phyloP scores from a whole-genome alignment of 2,888 invertebrate genomes.

The Xanthia togata region DNA sequence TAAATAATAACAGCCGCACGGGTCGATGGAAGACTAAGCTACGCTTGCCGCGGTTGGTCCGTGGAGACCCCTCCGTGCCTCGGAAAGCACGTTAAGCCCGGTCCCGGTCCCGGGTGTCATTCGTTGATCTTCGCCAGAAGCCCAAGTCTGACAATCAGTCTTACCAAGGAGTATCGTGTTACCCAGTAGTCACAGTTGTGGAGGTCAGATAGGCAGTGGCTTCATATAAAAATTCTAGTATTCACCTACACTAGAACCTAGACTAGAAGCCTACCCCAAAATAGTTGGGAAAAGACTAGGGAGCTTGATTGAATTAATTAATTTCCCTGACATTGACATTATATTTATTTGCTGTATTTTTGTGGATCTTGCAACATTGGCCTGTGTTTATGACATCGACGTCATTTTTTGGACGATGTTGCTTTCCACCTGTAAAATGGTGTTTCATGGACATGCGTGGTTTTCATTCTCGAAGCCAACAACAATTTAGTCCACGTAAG shows the following conservation, averaged over 20 bases:
- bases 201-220: no score
- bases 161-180: no score
- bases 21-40: not conserved
- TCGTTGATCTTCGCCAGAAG: no score
- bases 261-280: not conserved
- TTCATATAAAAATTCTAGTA: not conserved
- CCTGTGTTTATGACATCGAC: not conserved
- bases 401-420: not conserved
- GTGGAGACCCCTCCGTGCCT: no score
- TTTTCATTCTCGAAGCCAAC: not conserved
- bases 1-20: no score
- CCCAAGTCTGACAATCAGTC: no score
- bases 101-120: no score
- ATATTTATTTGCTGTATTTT: not conserved
- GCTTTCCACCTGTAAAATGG: not conserved
- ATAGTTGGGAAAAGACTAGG: not conserved
- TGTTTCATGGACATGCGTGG: not conserved
- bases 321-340: not conserved
- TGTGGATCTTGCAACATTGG: not conserved
- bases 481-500: not conserved
- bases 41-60: no score
- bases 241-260: not conserved
- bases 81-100: no score
- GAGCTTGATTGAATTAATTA: not conserved
- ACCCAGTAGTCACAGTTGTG: no score